A percentile compares a stretch with the other conserved stretches of the same genome.
phyloP scores from a whole-genome alignment of 2,113 vertebrate species.

The Tetrax tetrax region DNA sequence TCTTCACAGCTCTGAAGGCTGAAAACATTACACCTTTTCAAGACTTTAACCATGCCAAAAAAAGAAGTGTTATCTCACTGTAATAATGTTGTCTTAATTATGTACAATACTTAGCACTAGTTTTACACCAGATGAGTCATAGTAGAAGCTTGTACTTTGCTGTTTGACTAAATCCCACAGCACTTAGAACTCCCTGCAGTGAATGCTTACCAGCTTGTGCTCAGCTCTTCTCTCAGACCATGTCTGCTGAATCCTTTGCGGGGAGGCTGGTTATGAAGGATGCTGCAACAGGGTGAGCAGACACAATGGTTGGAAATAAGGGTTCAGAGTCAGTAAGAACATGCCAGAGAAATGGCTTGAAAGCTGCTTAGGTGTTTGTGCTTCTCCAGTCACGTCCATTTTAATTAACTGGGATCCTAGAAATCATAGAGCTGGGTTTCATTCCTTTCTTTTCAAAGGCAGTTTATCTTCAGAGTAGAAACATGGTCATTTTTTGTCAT shows the following conservation, averaged over 20 bases:
- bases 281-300: neutral
- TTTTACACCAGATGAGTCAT: slow-evolving; percentile 65
- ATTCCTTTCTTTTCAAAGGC: neutral
- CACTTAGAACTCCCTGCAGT: neutral
- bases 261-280: neutral
- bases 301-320: neutral
- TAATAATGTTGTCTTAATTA: slow-evolving; percentile 69
- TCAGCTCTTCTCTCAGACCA: neutral
- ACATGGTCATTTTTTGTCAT: neutral
- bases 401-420: neutral
- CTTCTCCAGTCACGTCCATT: neutral
- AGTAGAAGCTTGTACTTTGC: slow-evolving; percentile 50
- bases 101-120: slow-evolving; percentile 61
- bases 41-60: slow-evolving; percentile 8
- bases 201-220: neutral
- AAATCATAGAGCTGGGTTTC: neutral
- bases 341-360: neutral
- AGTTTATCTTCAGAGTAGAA: neutral
- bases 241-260: neutral
- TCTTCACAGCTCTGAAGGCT: slow-evolving; percentile 35
- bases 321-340: neutral
- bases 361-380: neutral
- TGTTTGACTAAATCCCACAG: slow-evolving; percentile 41
- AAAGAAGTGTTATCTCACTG: slow-evolving; percentile 59
- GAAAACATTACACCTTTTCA: slow-evolving; percentile 39